These are phyloP conservation scores for Acronicta psi DNA, from an alignment of 2,888 invertebrate species.

Conservation along the genomic window DNA sequence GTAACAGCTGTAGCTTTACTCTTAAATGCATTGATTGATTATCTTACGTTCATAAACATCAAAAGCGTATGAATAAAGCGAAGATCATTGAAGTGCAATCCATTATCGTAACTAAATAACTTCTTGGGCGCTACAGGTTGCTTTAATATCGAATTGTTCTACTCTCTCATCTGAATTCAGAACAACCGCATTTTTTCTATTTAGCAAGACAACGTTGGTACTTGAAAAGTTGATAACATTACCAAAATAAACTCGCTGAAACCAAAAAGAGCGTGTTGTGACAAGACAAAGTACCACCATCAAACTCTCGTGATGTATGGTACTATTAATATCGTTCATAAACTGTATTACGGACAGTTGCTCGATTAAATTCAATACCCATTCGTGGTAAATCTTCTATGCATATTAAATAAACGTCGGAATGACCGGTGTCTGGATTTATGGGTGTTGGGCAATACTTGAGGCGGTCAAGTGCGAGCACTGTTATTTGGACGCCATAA, in stretches of 20 bases:
- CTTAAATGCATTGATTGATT: conserved; percentile 23
- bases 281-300: conserved; percentile 66
- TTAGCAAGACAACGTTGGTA: conserved; percentile 3
- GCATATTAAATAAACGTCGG: conserved; percentile 86
- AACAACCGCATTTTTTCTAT: background rate
- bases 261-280: conserved; percentile 60
- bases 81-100: conserved; percentile 16
- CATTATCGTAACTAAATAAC: conserved; percentile 23
- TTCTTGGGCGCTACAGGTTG: conserved; percentile 4
- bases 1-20: conserved; percentile 8
- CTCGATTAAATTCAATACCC: conserved; percentile 86
- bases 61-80: conserved; percentile 10
- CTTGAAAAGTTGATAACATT: conserved; percentile 3
- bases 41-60: too few species aligned
- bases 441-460: conserved; percentile 70
- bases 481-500: conserved; percentile 45
- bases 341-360: conserved; percentile 75
- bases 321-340: conserved; percentile 75
- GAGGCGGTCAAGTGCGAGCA: conserved; percentile 51
- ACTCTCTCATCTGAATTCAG: background rate
- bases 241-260: conserved; percentile 51
- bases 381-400: conserved; percentile 84
- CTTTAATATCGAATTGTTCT: background rate
- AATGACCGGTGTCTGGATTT: conserved; percentile 77
- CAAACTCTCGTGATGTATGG: conserved; percentile 58